phyloP scores from a whole-genome alignment of 2,113 vertebrate species.

The Ancistrus triradiatus region DNA sequence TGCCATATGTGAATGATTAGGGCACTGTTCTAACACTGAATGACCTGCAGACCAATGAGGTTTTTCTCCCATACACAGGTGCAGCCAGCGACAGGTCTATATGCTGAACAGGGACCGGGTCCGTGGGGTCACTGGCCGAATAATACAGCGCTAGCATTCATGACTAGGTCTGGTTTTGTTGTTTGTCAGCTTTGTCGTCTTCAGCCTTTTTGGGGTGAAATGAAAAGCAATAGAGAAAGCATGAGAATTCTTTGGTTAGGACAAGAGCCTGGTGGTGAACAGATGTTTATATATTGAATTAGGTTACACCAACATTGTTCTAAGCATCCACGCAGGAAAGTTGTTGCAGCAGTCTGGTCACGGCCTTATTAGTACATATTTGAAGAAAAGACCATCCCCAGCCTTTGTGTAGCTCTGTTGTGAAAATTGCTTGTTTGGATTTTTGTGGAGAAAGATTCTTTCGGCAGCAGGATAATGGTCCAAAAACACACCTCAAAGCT shows the following conservation, averaged over 20 bases:
- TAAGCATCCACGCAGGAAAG: no score
- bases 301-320: background rate
- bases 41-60: slow-evolving; percentile 49
- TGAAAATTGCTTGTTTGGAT: no score
- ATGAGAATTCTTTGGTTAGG: background rate
- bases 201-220: background rate
- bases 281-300: background rate
- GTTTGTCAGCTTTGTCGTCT: slow-evolving; percentile 42
- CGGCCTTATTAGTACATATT: no score
- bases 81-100: slow-evolving; percentile 49
- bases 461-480: no score
- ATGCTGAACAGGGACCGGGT: slow-evolving; percentile 48
- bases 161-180: slow-evolving; percentile 49
- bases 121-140: slow-evolving; percentile 53
- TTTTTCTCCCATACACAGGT: slow-evolving; percentile 43
- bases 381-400: no score
- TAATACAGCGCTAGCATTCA: slow-evolving; percentile 44
- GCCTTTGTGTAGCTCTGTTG: no score
- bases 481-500: no score
- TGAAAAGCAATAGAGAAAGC: slow-evolving; percentile 27
- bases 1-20: slow-evolving; percentile 57
- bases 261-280: background rate
- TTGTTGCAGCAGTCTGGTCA: no score
- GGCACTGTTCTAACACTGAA: slow-evolving; percentile 34
- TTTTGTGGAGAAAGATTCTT: no score